Percentiles rank a stretch among this genome's conserved stretches.
Evolutionary conservation across 2,888 invertebrate species (phyloP).

Genomic region (Deilephila porcellus): DNA sequence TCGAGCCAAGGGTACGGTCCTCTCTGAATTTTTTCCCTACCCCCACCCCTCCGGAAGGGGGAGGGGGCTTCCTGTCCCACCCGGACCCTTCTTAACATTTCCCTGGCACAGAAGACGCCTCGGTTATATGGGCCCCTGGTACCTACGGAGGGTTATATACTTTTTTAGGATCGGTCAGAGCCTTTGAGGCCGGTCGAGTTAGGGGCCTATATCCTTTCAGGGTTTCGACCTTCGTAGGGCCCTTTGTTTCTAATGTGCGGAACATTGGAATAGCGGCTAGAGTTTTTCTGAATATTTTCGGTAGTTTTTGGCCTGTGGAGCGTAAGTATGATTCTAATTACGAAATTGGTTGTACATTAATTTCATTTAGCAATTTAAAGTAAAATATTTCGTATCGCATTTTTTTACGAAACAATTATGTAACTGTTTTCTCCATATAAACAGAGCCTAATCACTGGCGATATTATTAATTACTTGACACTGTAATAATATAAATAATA

Average conservation of each 20-base stretch:
- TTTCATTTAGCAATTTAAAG: no score
- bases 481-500: no score
- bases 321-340: no score
- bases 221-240: slow-evolving; percentile 72
- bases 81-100: slow-evolving; percentile 83
- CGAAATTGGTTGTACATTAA: no score
- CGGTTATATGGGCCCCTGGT: slow-evolving; percentile 77
- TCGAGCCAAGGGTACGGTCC: slow-evolving; percentile 81
- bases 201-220: slow-evolving; percentile 78
- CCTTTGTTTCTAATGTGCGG: slow-evolving; percentile 58
- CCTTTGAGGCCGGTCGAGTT: slow-evolving; percentile 77
- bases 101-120: slow-evolving; percentile 80
- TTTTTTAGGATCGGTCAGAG: slow-evolving; percentile 81
- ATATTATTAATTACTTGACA: no score
- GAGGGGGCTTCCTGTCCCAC: slow-evolving; percentile 74
- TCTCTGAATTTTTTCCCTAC: slow-evolving; percentile 79
- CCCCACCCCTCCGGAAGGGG: slow-evolving; percentile 72
- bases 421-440: no score
- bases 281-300: neutral
- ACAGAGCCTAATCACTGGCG: no score
- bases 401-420: no score
- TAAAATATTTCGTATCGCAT: no score
- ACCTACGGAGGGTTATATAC: slow-evolving; percentile 79
- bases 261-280: slow-evolving; percentile 16
- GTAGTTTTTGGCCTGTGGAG: neutral